Base-by-base conservation (phyloP, 2,797 vertebrate species). In the Alca torda region DNA sequence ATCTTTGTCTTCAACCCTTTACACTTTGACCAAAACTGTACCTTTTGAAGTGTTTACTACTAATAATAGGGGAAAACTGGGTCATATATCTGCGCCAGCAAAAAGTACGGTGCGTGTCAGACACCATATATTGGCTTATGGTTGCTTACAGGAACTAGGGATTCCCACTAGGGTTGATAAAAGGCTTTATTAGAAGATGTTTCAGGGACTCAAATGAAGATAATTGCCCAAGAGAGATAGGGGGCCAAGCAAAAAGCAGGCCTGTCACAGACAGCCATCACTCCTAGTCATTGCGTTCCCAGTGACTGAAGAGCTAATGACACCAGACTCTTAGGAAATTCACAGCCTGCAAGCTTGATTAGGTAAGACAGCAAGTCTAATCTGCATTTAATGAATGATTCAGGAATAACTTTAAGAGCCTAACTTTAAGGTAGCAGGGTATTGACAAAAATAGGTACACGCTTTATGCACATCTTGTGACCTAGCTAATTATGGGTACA, bases 331-430 rank as follows among this genome's bases (percentile, higher is more conserved):
- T 45, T 48, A 70, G 57, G 90, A 92, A 93, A 65, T 78, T 77
- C 93, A 80, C 72, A 3, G 23, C 59, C 86, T 86, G 70, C 67
- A 87, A 93, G 28, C 68, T 68, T 94, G 87, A 97, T 96, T 93
- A 87, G 59, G 33, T 85, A 92, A 94, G 65, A 90, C 87, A 95
- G 77, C 54, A 89, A 89, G 81, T 37, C 82, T 97, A 94, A 90
- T 91, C 85, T 91, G 76, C 80, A 84, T 94, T 86, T 96, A 87
- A 96, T 87, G 92, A 93, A 94, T 72, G 84, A 84, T 81, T 89
- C 91, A 89, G 83, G 75, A 93, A 70, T 60, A 74, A 90, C 74
- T 85, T 78, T 35, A 63, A 80, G 46, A 81, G 10, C 50, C 26
- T 57, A 67, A 64, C 67, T 94, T 70, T 48, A 90, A 78, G 39